These are phyloP conservation scores for Lathronympha strigana DNA, from an alignment of 2,888 invertebrate species.

Conservation along the genomic window DNA sequence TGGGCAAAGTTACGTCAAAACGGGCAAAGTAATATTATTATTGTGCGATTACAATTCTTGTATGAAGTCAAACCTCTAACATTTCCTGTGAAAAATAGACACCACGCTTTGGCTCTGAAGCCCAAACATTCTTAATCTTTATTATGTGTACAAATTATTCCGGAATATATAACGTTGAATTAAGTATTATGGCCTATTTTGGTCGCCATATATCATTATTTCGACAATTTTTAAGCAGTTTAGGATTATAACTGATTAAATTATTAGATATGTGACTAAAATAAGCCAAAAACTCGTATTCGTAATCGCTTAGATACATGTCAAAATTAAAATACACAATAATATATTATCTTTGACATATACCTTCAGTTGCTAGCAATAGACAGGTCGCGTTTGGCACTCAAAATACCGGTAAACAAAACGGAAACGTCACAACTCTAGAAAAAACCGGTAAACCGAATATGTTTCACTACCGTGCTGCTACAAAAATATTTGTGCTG, in stretches of 20 bases:
- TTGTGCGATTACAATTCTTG: neutral
- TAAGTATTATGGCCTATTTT: neutral
- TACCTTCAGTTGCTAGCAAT: conserved; percentile 20
- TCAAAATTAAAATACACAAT: conserved; percentile 9
- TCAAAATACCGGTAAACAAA: conserved; percentile 36
- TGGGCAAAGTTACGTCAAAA: conserved; percentile 9
- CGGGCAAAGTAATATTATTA: neutral
- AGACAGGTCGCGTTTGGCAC: conserved; percentile 45
- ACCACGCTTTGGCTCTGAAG: conserved; percentile 27
- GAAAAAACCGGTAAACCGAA: neutral
- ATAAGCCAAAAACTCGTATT: conserved; percentile 3
- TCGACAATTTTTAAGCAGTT: too few species aligned
- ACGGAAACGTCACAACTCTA: conserved; percentile 37
- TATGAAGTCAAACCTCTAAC: conserved; percentile 7
- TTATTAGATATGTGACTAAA: conserved; percentile 9
- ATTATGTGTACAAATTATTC: conserved; percentile 27
- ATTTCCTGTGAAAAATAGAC: conserved; percentile 1
- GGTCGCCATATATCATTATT: neutral
- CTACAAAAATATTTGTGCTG: conserved; percentile 2
- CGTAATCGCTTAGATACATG: conserved; percentile 19
- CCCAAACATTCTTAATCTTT: conserved; percentile 26
- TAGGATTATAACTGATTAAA: neutral
- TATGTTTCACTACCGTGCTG: neutral
- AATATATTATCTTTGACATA: conserved; percentile 20
- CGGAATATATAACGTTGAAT: conserved; percentile 17